phyloP scores from a whole-genome alignment of 1,140 invertebrate species.

The Zaprionus gabonicus region DNA sequence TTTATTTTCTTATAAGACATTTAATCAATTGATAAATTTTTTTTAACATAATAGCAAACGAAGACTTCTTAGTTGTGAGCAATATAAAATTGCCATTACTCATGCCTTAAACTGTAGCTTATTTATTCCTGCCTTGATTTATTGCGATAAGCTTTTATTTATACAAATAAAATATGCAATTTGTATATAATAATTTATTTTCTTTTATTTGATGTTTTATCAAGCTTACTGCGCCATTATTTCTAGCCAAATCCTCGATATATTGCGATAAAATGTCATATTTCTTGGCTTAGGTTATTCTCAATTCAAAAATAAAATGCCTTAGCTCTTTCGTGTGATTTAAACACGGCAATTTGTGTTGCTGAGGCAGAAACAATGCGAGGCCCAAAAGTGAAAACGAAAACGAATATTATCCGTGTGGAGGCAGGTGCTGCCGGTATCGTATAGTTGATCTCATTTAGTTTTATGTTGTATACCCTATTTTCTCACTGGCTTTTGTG shows the following conservation, averaged over 20 bases:
- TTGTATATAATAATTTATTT: not conserved
- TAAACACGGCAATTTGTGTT: not conserved
- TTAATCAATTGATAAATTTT: not conserved
- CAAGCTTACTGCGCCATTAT: slow-evolving; percentile 4
- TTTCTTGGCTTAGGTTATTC: not conserved
- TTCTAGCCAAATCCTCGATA: not conserved
- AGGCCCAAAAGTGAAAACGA: not conserved
- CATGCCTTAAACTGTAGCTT: too few species aligned
- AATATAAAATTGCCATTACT: too few species aligned
- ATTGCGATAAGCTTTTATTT: not conserved
- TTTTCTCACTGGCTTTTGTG: slow-evolving; percentile 34
- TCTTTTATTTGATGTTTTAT: not conserved
- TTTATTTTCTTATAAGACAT: not conserved
- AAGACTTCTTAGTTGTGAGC: too few species aligned
- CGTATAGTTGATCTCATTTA: slow-evolving; percentile 26
- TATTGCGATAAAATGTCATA: not conserved
- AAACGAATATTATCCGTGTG: slow-evolving; percentile 1
- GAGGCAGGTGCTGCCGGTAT: slow-evolving; percentile 29
- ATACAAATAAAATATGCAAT: not conserved
- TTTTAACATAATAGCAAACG: too few species aligned
- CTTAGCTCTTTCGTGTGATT: not conserved
- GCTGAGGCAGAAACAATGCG: not conserved
- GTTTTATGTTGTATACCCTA: slow-evolving; percentile 11
- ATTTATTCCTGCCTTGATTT: not conserved
- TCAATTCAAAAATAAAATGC: not conserved